phyloP scores from a whole-genome alignment of 2,113 vertebrate genomes.

The Narcine bancroftii region DNA sequence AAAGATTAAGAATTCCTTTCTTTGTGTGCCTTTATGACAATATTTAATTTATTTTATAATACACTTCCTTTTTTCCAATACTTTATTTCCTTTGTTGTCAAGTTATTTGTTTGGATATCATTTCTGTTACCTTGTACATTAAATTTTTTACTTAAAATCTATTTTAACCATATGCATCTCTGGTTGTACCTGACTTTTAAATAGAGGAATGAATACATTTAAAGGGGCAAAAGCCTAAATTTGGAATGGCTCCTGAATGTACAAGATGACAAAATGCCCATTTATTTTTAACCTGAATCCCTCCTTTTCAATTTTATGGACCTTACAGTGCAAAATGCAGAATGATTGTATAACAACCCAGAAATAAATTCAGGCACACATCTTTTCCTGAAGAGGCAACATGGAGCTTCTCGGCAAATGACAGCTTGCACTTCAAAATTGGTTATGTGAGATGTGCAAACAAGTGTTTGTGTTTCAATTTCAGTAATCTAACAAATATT shows the following conservation, averaged over 20 bases:
- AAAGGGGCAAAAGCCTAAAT: neutral
- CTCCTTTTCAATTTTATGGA: neutral
- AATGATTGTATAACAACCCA: neutral
- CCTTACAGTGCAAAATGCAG: neutral
- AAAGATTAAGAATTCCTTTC: neutral
- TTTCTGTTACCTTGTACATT: neutral
- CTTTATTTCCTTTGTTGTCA: neutral
- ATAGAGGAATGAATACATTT: neutral
- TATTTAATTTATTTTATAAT: neutral
- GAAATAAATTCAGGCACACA: neutral
- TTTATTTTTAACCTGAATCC: neutral
- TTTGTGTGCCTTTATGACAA: neutral
- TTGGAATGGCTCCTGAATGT: neutral
- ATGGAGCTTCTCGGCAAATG: slow-evolving; percentile 44
- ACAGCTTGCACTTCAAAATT: slow-evolving; percentile 45
- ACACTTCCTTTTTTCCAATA: too few relatives aligned
- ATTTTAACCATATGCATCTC: neutral
- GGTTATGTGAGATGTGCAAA: slow-evolving; percentile 44
- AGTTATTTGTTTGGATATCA: neutral
- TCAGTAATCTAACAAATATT: slow-evolving; percentile 56
- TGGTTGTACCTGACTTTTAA: neutral
- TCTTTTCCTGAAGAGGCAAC: neutral
- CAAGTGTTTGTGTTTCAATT: slow-evolving; percentile 49
- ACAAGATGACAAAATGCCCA: neutral
- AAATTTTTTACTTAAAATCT: neutral